Conservation (phyloP, 2,797 vertebrate genomes). For the Takifugu rubripes region DNA sequence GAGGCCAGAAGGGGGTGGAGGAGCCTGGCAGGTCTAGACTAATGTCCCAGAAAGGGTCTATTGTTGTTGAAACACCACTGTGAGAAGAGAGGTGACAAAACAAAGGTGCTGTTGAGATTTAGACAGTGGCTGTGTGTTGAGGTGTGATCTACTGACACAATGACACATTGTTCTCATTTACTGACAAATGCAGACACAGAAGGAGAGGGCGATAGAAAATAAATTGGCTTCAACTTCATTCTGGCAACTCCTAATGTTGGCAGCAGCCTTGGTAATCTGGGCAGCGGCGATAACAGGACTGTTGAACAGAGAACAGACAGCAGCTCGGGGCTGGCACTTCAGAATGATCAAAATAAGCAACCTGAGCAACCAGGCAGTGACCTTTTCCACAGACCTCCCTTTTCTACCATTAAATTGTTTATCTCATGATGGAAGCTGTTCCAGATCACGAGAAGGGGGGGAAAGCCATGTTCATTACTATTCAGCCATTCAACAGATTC, state of each 20-base stretch:
- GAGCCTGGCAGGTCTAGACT: slow-evolving; percentile 95
- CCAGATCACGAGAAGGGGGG: neutral
- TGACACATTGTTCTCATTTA: slow-evolving; percentile 6
- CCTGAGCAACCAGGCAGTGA: neutral
- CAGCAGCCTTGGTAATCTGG: slow-evolving; percentile 1
- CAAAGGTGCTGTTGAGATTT: neutral
- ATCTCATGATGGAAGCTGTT: neutral
- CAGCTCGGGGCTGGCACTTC: neutral
- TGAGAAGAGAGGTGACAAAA: neutral
- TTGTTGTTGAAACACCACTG: slow-evolving; percentile 95
- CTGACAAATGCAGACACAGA: slow-evolving; percentile 4
- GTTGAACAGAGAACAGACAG: neutral
- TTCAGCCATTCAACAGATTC: too few relatives aligned
- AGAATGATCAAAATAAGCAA: neutral
- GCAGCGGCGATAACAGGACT: slow-evolving; percentile 1
- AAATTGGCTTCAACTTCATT: slow-evolving; percentile 5
- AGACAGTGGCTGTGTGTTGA: neutral
- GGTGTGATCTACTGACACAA: neutral
- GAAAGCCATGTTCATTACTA: too few relatives aligned
- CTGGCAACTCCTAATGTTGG: neutral
- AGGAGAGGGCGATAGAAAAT: neutral
- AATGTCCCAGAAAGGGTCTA: slow-evolving; percentile 98
- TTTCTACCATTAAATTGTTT: neutral
- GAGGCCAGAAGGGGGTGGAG: slow-evolving; percentile 96
- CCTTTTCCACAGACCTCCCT: neutral